Base-by-base conservation (phyloP, 2,888 invertebrate genomes). In the Punctoribates punctum region DNA sequence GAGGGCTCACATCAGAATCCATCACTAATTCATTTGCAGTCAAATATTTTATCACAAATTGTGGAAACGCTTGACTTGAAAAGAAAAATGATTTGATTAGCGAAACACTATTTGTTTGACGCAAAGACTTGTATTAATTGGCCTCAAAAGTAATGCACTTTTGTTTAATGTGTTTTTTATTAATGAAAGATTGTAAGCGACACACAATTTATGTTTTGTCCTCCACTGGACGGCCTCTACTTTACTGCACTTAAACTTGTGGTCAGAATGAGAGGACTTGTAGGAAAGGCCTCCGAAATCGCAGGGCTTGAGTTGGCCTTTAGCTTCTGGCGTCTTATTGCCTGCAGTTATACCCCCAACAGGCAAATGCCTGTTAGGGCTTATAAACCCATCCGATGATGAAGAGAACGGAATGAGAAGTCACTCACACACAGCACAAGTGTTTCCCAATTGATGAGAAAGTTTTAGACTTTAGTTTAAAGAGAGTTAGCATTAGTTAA, bases 301-400 rank as follows among this genome's bases (percentile, higher is more conserved):
- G 34, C 27, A 29, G 34, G 65, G 29, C 34, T 29, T 57, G 8
- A 57, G 23, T 57, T 57, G 57, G 57, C 57, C 57, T 57, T 57
- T 65, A n/a, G 65, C 65, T 65, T 65, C 65, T 65, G 65, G 65
- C 65, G 65, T 65, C 65, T 65, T 29, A 27, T 65, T 29, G 65
- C 65, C 65, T 65, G 15, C 15, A 65, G 65, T 65, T 29, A 65
- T 65, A 29, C 65, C 65, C 65, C 65, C 65, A 27, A 65, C 29
- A 29, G 65, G 27, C 65, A 65, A 65, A 65, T 65, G 65, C 29
- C 65, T 65, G 29, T 65, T 65, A 65, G 65, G 65, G 25, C 23
- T 65, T 23, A 9, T 6, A 25, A 57, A 13, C 23, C 23, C 25
- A 27, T 25, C 6, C 15, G 65, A 65, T 60, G 65, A 9, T 65